Percentiles rank a stretch among this genome's conserved stretches.
phyloP scores from a whole-genome alignment of 92 coral and sea anemone species.

The Parazoanthus swiftii region DNA sequence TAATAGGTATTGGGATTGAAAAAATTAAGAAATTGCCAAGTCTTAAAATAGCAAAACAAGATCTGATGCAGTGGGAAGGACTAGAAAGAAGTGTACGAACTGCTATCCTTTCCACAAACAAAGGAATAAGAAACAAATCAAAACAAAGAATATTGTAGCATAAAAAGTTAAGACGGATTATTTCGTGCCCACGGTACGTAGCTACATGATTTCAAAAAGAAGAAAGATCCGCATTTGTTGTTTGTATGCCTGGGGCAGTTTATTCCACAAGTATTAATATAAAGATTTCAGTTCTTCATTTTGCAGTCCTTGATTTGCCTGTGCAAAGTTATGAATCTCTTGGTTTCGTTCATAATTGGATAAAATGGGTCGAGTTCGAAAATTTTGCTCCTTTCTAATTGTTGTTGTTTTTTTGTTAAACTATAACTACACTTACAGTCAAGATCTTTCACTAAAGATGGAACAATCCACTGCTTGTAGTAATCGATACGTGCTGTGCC shows the following conservation, averaged over 20 bases:
- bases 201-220: too few relatives aligned
- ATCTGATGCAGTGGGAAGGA: too few relatives aligned
- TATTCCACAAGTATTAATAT: not conserved
- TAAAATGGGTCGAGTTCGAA: not conserved
- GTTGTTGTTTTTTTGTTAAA: not conserved
- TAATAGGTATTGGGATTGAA: too few relatives aligned
- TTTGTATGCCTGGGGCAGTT: not conserved
- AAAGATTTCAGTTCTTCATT: not conserved
- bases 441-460: not conserved
- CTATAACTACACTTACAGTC: not conserved
- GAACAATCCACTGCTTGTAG: not conserved
- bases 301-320: not conserved
- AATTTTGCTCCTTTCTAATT: too few relatives aligned
- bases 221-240: not conserved
- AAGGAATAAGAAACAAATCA: too few relatives aligned
- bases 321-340: not conserved
- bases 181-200: too few relatives aligned
- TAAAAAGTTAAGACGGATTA: too few relatives aligned
- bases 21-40: too few relatives aligned
- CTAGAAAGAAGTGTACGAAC: too few relatives aligned
- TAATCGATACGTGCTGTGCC: not conserved
- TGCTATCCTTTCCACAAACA: too few relatives aligned
- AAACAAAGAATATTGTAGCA: too few relatives aligned
- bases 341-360: not conserved
- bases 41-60: too few relatives aligned